Evolutionary conservation across 2,888 invertebrate genomes (phyloP), one percentile per base, ranked within the genome.

Genomic region (Scrobipalpa costella): DNA sequence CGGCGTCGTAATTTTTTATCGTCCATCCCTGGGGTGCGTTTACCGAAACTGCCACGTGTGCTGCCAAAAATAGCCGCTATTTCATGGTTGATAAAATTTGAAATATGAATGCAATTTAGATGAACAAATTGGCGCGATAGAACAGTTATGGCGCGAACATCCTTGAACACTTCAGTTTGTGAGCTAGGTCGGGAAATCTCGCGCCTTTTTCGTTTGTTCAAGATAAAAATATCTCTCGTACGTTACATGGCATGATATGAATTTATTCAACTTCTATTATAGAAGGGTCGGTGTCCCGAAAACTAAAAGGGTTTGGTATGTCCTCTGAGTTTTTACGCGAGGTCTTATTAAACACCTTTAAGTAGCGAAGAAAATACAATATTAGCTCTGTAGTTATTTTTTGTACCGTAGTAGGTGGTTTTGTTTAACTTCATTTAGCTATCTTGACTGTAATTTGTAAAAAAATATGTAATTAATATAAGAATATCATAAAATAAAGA

Each of bases 1-100:
- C 60, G 78, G 81, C 67, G 65, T 81, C 82, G 80, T 83, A 80
- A 79, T 79, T 79, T 82, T 82, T 84, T 84, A 83, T 83, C 76
- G 81, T 66, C 73, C 62, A 71, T 77, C 81, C 78, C 77, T 63
- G 52, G 78, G 74, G 81, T 73, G 71, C 74, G 74, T 79, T 80
- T 78, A 77, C 73, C 61, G 63, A 62, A 70, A 73, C 67, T 64
- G 68, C 69, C 68, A 69, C 70, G 70, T 71, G 65, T 68, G 68
- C 63, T 69, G 72, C 71, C 73, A 74, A 72, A 55, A 77, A 75
- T 75, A 71, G 72, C 70, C 66, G 65, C 61, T 61, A 65, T 71
- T 71, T 68, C 64, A 67, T 64, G 68, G 64, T 64, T 67, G 65
- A 67, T 67, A 68, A 67, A 68, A 64, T 64, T 62, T 66, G 64